Conservation (phyloP, 2,888 invertebrate genomes). For the Drosophila paracracens region DNA sequence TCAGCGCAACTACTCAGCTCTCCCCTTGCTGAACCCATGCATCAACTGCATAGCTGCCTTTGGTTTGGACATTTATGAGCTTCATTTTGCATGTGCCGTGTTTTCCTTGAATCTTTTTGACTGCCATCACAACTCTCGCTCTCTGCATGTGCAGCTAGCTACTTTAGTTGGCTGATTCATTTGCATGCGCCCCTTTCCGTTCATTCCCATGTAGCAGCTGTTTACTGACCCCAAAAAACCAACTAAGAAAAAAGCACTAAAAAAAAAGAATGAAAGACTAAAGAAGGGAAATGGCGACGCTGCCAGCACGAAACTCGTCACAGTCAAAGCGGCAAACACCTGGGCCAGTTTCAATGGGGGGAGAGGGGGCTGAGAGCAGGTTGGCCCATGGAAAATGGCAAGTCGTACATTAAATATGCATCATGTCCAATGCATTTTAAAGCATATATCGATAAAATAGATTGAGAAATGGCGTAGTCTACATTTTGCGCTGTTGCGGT, state of each 20-base stretch:
- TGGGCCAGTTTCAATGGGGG: constrained; percentile 16
- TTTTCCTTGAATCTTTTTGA: constrained; percentile 50
- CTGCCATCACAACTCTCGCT: constrained; percentile 48
- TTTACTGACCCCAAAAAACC: constrained; percentile 69
- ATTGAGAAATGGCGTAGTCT: constrained; percentile 43
- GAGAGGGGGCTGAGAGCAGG: background rate
- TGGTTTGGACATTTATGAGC: constrained; percentile 52
- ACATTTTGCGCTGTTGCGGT: constrained; percentile 35
- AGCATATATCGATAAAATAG: constrained; percentile 77
- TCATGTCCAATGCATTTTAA: constrained; percentile 72
- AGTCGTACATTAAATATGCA: constrained; percentile 73
- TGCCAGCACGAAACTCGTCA: constrained; percentile 64
- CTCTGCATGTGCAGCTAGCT: constrained; percentile 51
- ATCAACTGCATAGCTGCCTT: constrained; percentile 13
- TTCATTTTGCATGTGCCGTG: constrained; percentile 56
- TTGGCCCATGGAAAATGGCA: constrained; percentile 30
- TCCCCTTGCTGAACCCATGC: background rate
- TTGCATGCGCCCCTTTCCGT: constrained; percentile 53
- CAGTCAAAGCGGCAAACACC: constrained; percentile 51
- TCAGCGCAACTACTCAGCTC: background rate
- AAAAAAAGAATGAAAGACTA: constrained; percentile 15
- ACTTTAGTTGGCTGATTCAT: constrained; percentile 58
- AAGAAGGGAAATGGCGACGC: constrained; percentile 26
- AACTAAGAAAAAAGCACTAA: constrained; percentile 10
- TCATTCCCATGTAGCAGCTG: constrained; percentile 47